Base-by-base conservation (phyloP, 2,113 vertebrate genomes). In the Lontra canadensis region DNA sequence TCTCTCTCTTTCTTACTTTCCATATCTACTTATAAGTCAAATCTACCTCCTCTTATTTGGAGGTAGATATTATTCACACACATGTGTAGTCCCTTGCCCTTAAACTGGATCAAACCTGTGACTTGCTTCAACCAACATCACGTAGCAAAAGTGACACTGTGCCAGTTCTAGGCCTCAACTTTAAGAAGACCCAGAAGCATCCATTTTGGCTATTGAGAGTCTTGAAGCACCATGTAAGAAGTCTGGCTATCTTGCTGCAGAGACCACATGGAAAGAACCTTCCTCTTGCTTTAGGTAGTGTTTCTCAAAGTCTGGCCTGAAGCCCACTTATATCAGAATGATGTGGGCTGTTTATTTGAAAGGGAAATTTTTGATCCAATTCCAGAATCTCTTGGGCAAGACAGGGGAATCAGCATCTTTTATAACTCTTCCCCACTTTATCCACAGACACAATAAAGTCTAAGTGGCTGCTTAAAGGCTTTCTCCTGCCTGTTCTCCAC, bases 301-400 rank as follows among this genome's bases (percentile, higher is more conserved):
- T 81, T 87, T 82, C 55, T 94, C 34, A 76, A 65, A 96, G 76
- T 82, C 67, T 96, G 34, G 44, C 36, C 57, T 67, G n/a, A 63
- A 94, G 76, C 82, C 21, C 49, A 49, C 34, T 36, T 69, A 25
- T 88, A 59, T 74, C 26, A 59, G 76, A 92, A 88, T 69, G 69
- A 78, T 17, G 9, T 42, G 21, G n/a, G 13, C 10, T 84, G 42
- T 78, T 92, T 88, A 63, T 88, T 61, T 79, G 79, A 79, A 93
- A 47, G 52, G 57, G 3, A 92, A 89, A 83, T 52, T 44, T 69
- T 39, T 39, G 47, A 26, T 34, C 42, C 18, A 84, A 84, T 8
- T 42, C 29, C 36, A 93, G 52, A 71, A 84, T 78, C 42, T 71
- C 59, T 79, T 36, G 61, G 52, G 42, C 17, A 88, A 92, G 59